phyloP scores from a whole-genome alignment of 2,113 vertebrate species.

The Melospiza georgiana region DNA sequence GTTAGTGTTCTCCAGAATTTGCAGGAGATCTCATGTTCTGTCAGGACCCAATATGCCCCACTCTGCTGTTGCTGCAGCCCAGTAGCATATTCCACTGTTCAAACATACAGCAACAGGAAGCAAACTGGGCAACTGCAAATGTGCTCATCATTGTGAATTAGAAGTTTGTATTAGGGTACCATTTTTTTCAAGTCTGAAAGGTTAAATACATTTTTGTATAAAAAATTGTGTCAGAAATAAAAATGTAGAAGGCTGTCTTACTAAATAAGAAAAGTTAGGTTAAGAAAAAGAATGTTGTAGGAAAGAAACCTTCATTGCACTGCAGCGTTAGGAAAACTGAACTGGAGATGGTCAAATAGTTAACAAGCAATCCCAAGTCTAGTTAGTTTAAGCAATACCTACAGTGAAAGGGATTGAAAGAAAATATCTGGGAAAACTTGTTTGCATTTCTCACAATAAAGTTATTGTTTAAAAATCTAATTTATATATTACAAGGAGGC shows the following conservation, averaged over 20 bases:
- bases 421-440: neutral
- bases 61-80: neutral
- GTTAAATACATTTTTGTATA: neutral
- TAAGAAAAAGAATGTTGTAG: neutral
- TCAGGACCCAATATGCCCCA: neutral
- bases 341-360: neutral
- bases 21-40: neutral
- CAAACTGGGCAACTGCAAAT: neutral
- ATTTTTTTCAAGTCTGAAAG: neutral
- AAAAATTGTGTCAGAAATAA: neutral
- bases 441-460: neutral
- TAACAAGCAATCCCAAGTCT: neutral
- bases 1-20: neutral
- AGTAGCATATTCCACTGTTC: neutral
- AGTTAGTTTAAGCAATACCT: neutral
- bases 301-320: neutral
- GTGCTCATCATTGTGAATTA: neutral
- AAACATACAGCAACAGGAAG: neutral
- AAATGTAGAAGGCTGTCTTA: neutral
- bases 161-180: neutral
- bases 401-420: neutral
- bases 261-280: neutral
- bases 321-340: neutral
- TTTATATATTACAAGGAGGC: neutral
- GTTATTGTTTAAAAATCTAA: neutral